A percentile compares a stretch with the other conserved stretches of the same genome.
phyloP scores from a whole-genome alignment of 2,797 vertebrate species.

The Gymnothorax reevesii region DNA sequence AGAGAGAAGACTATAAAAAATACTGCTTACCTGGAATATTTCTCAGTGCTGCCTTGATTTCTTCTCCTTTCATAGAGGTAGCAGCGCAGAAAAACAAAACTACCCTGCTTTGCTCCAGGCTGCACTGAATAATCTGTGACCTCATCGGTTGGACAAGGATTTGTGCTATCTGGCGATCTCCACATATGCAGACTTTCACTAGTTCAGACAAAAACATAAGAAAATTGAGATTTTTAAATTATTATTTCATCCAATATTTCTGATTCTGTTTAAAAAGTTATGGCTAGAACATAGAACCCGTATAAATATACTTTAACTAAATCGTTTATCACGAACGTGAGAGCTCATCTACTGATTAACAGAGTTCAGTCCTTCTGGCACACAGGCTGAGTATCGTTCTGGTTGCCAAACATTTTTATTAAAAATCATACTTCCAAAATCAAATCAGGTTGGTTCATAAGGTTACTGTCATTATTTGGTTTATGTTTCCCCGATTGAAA shows the following conservation, averaged over 20 bases:
- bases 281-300: background rate
- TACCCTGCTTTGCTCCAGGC: background rate
- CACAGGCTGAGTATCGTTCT: background rate
- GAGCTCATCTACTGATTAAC: background rate
- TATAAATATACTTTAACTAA: background rate
- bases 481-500: background rate
- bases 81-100: conserved; percentile 58
- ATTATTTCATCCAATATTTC: background rate
- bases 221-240: background rate
- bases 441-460: background rate
- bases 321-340: background rate
- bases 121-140: background rate
- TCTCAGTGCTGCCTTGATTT: conserved; percentile 40
- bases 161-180: conserved; percentile 40
- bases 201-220: background rate
- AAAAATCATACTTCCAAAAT: background rate
- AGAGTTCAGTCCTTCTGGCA: background rate
- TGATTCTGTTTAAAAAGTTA: background rate
- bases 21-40: conserved; percentile 39
- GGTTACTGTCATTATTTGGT: background rate
- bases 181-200: conserved; percentile 37
- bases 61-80: conserved; percentile 35
- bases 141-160: background rate
- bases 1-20: background rate
- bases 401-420: background rate